Percentiles rank a stretch among this genome's conserved stretches.
phyloP scores from a whole-genome alignment of 2,113 vertebrate species.

The Falcunculus frontatus region DNA sequence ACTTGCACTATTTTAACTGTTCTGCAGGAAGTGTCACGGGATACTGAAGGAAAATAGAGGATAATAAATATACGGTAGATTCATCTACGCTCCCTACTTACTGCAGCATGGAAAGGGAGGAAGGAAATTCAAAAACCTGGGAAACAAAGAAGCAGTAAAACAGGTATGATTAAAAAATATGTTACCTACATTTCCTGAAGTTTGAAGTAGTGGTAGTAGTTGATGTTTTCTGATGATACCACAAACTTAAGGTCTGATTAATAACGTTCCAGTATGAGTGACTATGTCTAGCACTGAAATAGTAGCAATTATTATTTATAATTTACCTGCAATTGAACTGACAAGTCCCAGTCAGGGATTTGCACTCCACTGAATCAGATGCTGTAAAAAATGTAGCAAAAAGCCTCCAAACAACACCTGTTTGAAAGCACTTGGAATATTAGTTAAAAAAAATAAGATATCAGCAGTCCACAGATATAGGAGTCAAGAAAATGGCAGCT shows the following conservation, averaged over 20 bases:
- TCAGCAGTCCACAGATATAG: background rate
- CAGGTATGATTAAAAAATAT: background rate
- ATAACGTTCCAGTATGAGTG: background rate
- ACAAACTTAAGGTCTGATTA: background rate
- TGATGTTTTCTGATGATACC: background rate
- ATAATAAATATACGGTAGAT: background rate
- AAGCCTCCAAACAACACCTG: rapidly evolving
- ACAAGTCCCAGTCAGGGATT: background rate
- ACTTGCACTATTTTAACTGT: background rate
- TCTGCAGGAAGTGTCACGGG: background rate
- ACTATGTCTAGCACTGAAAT: background rate
- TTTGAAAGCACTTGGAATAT: background rate
- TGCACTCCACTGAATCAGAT: background rate
- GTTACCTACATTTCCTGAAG: background rate
- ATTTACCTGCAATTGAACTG: background rate
- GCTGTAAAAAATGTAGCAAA: background rate
- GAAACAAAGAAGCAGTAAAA: background rate
- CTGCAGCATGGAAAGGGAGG: background rate
- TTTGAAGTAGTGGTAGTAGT: background rate
- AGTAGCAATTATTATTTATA: background rate
- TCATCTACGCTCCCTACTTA: background rate
- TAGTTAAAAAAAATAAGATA: background rate
- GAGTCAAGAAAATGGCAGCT: background rate
- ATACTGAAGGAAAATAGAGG: background rate
- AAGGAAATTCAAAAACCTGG: background rate